Base-by-base conservation (phyloP, 92 coral and sea anemone genomes). In the Siderastrea radians region DNA sequence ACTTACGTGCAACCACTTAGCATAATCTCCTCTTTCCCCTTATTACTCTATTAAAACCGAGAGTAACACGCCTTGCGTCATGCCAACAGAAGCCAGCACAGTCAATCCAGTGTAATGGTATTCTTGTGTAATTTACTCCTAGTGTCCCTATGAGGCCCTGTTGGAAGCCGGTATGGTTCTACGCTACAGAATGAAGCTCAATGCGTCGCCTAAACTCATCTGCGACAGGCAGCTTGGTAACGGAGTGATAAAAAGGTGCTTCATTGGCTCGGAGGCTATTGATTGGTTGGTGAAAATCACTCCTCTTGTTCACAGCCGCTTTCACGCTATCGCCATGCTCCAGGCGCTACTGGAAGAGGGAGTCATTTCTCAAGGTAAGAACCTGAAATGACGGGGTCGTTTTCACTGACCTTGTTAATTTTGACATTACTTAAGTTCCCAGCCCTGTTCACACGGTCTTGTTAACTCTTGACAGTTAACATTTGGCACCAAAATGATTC, bases 321-420 rank as follows among this genome's bases (percentile, higher is more conserved):
- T 87, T 68, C 98, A 95, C 75, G 95, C 96, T 15, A 74, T 88
- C 17, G 86, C 93, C 49, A 85, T 89, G 84, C 88, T 93, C 72
- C 98, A 95, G 92, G 96, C 96, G 17, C 78, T 95, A 48, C 90
- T 95, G 7, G 98, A 95, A 80, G 98, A 81, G 75, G 93, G 89
- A 43, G 86, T 80, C 62, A 88, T 95, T 53, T 77, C 83, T 46
- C 91, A 93, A 47, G 98, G 96, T 93, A 68, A 63, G 62, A 49
- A 7, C 38, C 38, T 26, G 38, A 26, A 26, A 26, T 26, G 38
- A 26, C 38, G 38, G 38, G 38, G 38, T 26, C 38, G 38, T 26
- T 26, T 26, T 26, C 38, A 26, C 38, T 26, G 38, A 26, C 38
- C 38, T 26, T 26, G 38, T 0, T 0, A 26, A 16, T 54, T 64